A percentile compares a stretch with the other conserved stretches of the same genome.
These are phyloP conservation scores for Cerastis leucographa DNA, from an alignment of 2,888 invertebrate genomes.

Conservation along the genomic window DNA sequence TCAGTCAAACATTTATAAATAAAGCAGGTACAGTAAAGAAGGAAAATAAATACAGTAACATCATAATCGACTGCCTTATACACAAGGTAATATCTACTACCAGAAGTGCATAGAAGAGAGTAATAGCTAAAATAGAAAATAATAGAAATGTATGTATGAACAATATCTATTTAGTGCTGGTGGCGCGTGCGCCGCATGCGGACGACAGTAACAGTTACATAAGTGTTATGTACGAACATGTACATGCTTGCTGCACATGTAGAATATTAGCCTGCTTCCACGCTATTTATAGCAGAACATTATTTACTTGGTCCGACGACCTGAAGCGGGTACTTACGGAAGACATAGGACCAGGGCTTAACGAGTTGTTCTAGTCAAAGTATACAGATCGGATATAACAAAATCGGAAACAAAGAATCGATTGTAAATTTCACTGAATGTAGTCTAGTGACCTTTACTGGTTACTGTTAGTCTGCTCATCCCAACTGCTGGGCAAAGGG, in stretches of 20 bases:
- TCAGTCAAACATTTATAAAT: neutral
- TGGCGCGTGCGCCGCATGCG: slow-evolving; percentile 52
- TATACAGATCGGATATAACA: neutral
- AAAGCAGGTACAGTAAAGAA: neutral
- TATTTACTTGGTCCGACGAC: slow-evolving; percentile 7
- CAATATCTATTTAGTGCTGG: slow-evolving; percentile 20
- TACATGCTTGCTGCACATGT: slow-evolving; percentile 48
- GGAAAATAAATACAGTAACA: neutral
- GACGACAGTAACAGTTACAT: slow-evolving; percentile 42
- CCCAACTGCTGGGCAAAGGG: no score
- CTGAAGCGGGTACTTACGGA: neutral
- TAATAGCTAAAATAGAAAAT: slow-evolving; percentile 35
- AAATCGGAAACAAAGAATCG: neutral
- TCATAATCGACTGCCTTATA: neutral
- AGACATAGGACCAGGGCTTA: neutral
- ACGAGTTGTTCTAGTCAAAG: neutral
- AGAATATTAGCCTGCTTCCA: slow-evolving; percentile 30
- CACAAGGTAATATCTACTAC: neutral
- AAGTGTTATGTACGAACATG: slow-evolving; percentile 54
- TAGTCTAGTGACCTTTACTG: neutral
- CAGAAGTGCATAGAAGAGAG: slow-evolving; percentile 13
- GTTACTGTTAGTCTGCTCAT: neutral
- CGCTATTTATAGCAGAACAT: slow-evolving; percentile 34
- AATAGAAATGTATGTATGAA: slow-evolving; percentile 39
- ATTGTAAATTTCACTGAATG: neutral